Evolutionary conservation across 2,888 invertebrate species (phyloP).

Genomic region (Mystacides longicornis): DNA sequence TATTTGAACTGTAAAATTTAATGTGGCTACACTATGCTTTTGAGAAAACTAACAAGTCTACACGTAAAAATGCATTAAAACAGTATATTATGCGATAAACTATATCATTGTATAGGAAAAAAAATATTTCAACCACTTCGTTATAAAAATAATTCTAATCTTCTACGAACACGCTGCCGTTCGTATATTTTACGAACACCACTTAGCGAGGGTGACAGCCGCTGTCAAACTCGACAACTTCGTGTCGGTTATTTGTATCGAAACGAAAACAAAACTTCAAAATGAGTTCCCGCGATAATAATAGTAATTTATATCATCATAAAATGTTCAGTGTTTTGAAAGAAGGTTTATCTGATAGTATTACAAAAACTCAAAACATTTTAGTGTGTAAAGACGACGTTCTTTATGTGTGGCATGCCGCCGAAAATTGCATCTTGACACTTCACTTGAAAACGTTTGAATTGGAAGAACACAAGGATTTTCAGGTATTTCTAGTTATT

Average conservation of each 20-base stretch:
- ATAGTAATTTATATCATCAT: slow-evolving; percentile 51
- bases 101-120: too few relatives aligned
- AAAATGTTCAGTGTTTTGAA: slow-evolving; percentile 54
- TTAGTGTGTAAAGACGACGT: slow-evolving; percentile 58
- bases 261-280: slow-evolving; percentile 9
- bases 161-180: slow-evolving; percentile 7
- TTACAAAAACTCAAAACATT: slow-evolving; percentile 54
- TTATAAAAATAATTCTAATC: too few relatives aligned
- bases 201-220: not conserved
- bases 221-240: slow-evolving; percentile 5
- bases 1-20: too few relatives aligned
- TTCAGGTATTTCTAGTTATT: slow-evolving; percentile 46
- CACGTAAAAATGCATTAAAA: too few relatives aligned
- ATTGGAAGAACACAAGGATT: slow-evolving; percentile 46
- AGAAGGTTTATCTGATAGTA: slow-evolving; percentile 45
- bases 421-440: slow-evolving; percentile 56
- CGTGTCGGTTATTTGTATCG: slow-evolving; percentile 5
- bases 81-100: too few relatives aligned
- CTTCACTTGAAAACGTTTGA: slow-evolving; percentile 51
- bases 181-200: not conserved
- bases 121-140: too few relatives aligned
- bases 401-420: slow-evolving; percentile 59
- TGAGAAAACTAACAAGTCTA: too few relatives aligned
- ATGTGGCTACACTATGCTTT: too few relatives aligned
- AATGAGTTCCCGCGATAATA: slow-evolving; percentile 54